Base-by-base conservation (phyloP, 2,113 vertebrate species). In the Lepisosteus oculatus region DNA sequence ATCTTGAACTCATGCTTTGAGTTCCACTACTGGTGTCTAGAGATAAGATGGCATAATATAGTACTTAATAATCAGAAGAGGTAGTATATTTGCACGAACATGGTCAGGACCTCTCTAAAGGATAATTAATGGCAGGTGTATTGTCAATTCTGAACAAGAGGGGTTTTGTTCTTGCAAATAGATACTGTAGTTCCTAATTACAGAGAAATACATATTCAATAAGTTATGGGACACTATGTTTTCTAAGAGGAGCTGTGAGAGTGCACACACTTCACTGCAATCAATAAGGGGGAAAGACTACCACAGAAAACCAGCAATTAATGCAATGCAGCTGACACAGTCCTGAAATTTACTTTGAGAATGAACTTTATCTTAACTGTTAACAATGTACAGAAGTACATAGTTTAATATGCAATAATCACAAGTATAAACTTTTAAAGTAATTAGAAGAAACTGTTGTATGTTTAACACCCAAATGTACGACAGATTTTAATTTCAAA, bases 31-130 rank as follows among this genome's bases (percentile, higher is more conserved):
- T 75, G 75, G 76, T 55, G 61, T 74, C 70, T 68, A 75, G 76
- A 83, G 85, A 79, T 82, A 78, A 86, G 83, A 81, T 77, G 80
- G 82, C 67, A 79, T 88, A 86, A 86, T 85, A 79, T 81, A 88
- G 77, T 76, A 84, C 78, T 80, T 79, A 75, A 74, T 76, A 78
- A 86, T 75, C 68, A 78, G 65, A 74, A 75, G 73, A 79, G 85
- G 83, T 79, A 83, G 79, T 76, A 75, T 81, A 82, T 86, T 87
- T 84, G 80, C 80, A 87, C 84, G 82, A 77, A 77, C 73, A 73
- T 79, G 80, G 84, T 83, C 82, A 80, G 83, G 77, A 76, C 72
- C 79, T 75, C 78, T 73, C 71, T 72, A 69, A 43, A 73, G 70
- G 70, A 74, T 68, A 75, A 65, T 76, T 80, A 81, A 79, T 78